Evolutionary conservation across 2,888 invertebrate genomes (phyloP).

Genomic region (Lithophane semibrunnea): DNA sequence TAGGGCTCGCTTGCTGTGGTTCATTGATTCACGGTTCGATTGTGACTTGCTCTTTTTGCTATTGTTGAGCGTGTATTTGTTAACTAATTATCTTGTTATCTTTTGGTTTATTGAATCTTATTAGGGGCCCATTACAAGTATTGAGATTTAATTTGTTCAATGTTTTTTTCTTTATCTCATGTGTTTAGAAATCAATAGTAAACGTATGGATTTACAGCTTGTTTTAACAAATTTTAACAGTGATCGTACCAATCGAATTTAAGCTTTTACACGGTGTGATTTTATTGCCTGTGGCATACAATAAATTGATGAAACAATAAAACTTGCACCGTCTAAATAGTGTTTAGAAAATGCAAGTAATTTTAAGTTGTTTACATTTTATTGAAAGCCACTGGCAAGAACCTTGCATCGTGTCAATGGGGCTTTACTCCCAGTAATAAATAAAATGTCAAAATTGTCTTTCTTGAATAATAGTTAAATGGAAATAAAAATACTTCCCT

Average conservation of each 20-base stretch:
- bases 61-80: constrained; percentile 70
- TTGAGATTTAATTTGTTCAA: not conserved
- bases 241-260: not conserved
- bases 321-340: not conserved
- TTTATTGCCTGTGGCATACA: not conserved
- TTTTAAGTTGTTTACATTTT: not conserved
- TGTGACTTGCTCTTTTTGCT: constrained; percentile 86
- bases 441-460: too few relatives aligned
- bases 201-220: not conserved
- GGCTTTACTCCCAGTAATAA: not conserved
- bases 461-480: not conserved
- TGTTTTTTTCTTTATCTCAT: not conserved
- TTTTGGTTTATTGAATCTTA: constrained; percentile 52
- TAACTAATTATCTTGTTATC: constrained; percentile 79
- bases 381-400: not conserved
- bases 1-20: constrained; percentile 84
- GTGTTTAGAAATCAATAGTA: not conserved
- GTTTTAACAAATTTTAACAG: not conserved
- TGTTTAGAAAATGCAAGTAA: not conserved
- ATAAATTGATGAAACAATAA: not conserved
- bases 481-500: too few relatives aligned
- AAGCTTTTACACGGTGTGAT: not conserved
- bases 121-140: constrained; percentile 10
- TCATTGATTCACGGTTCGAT: constrained; percentile 87
- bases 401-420: not conserved